Evolutionary conservation across 2,113 vertebrate species (phyloP).

Genomic region (Bettongia penicillata): DNA sequence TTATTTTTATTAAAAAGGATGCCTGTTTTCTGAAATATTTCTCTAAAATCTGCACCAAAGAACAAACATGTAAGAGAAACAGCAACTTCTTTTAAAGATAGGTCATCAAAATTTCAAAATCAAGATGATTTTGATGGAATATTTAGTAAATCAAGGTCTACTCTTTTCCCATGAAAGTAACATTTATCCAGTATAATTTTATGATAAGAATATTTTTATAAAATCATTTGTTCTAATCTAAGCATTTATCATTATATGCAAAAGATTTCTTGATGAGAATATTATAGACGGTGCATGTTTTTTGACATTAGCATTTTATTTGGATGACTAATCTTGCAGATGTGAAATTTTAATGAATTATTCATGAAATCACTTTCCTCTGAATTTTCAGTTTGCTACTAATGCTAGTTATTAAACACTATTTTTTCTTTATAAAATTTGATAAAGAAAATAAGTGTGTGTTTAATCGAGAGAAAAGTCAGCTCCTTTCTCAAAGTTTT

Average conservation of each 20-base stretch:
- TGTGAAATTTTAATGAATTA: conserved; percentile 89
- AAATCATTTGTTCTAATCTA: conserved; percentile 90
- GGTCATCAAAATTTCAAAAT: conserved; percentile 52
- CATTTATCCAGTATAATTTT: conserved; percentile 78
- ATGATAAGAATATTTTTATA: conserved; percentile 85
- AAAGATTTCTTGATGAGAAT: conserved; percentile 90
- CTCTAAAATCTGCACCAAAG: not conserved
- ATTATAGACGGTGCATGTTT: conserved; percentile 88
- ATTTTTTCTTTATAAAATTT: conserved; percentile 83
- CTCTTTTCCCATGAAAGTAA: conserved; percentile 36
- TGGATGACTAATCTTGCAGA: conserved; percentile 92
- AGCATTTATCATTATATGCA: conserved; percentile 90
- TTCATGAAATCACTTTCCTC: conserved; percentile 87
- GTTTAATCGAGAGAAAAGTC: conserved; percentile 59
- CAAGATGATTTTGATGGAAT: conserved; percentile 54
- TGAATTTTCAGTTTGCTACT: conserved; percentile 88
- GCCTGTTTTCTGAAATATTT: conserved; percentile 14
- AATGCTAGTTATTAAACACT: conserved; percentile 87
- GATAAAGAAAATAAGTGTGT: conserved; percentile 79
- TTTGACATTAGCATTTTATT: conserved; percentile 91
- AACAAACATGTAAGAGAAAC: not conserved
- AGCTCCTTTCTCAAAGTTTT: conserved; percentile 46
- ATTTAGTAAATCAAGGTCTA: conserved; percentile 12
- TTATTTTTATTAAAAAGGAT: conserved; percentile 51
- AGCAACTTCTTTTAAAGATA: conserved; percentile 13